phyloP scores from a whole-genome alignment of 2,797 vertebrate species.

The Astyanax mexicanus region DNA sequence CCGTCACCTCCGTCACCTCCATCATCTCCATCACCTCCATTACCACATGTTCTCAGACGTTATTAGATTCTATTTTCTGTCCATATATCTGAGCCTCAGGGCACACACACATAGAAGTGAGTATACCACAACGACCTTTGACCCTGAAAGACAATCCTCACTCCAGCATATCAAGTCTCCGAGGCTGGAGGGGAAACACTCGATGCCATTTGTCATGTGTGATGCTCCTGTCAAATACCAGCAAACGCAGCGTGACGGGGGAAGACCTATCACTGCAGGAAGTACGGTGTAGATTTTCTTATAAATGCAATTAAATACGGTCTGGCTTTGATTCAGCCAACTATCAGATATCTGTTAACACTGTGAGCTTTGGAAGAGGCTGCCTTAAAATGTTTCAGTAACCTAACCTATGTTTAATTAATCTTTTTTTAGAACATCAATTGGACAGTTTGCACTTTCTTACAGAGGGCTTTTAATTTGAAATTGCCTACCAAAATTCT shows the following conservation, averaged over 20 bases:
- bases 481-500: no score
- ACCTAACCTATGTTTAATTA: no score
- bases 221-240: neutral
- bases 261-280: no score
- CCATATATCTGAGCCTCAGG: neutral
- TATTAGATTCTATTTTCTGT: constrained; percentile 3
- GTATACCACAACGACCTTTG: constrained; percentile 57
- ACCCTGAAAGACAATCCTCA: constrained; percentile 61
- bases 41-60: constrained; percentile 4
- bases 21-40: neutral
- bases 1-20: neutral
- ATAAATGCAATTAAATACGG: no score
- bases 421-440: no score
- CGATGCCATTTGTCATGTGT: neutral
- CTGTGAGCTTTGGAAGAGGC: no score
- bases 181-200: neutral
- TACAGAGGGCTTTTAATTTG: no score
- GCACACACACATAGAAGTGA: constrained; percentile 36
- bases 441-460: no score
- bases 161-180: neutral
- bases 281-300: no score
- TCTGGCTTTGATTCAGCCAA: no score
- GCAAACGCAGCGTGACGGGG: neutral
- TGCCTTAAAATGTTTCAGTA: no score
- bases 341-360: no score